Evolutionary conservation across 2,888 invertebrate species (phyloP).

Genomic region (Caenorhabditis doughertyi): DNA sequence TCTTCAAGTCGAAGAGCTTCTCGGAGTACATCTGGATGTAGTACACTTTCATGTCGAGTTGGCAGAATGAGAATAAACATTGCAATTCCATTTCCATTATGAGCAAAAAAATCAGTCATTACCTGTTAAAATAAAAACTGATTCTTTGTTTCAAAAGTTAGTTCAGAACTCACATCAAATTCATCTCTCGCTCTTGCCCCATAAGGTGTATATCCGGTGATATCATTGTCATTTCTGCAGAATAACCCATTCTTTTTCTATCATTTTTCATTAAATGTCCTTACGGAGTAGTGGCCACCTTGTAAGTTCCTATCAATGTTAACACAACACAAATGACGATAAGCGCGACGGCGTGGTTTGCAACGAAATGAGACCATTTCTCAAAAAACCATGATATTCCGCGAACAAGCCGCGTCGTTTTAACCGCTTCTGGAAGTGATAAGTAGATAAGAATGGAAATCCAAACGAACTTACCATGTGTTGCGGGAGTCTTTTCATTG

Average conservation of each 20-base stretch:
- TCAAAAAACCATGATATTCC: constrained; percentile 69
- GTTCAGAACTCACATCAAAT: constrained; percentile 52
- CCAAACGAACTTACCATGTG: constrained; percentile 5
- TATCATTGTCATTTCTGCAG: constrained; percentile 61
- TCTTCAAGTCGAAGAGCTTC: constrained; percentile 67
- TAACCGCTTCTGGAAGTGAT: constrained; percentile 51
- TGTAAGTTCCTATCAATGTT: constrained; percentile 75
- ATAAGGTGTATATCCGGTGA: constrained; percentile 81
- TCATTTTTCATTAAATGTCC: background rate
- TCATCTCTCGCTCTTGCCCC: constrained; percentile 75
- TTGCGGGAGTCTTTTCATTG: constrained; percentile 30
- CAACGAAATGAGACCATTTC: constrained; percentile 76
- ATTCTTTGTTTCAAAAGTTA: background rate
- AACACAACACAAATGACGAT: constrained; percentile 75
- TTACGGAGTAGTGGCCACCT: constrained; percentile 75
- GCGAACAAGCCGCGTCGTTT: constrained; percentile 68
- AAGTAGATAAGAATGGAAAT: background rate
- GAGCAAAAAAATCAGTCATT: constrained; percentile 69
- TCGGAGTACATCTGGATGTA: constrained; percentile 70
- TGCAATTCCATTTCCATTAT: constrained; percentile 74
- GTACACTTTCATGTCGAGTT: constrained; percentile 67
- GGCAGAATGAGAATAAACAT: constrained; percentile 77
- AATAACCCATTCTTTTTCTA: background rate
- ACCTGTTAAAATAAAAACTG: constrained; percentile 9
- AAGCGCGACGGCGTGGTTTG: constrained; percentile 72